Conservation (phyloP, 2,797 vertebrate genomes). For the Enteromius argenteus region DNA sequence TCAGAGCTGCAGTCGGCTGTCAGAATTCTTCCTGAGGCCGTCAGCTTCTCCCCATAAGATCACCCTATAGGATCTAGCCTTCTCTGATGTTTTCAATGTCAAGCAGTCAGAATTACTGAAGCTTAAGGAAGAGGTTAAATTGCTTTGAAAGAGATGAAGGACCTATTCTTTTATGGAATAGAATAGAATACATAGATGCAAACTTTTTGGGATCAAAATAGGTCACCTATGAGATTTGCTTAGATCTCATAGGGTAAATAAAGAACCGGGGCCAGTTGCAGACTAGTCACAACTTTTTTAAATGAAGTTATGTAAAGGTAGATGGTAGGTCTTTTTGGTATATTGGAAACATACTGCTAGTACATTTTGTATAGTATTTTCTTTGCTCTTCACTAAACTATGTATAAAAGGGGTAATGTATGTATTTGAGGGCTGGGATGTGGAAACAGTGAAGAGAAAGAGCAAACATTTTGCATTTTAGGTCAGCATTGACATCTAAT, state of each 20-base stretch:
- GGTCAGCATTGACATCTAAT: no score
- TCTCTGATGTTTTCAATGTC: conserved; percentile 32
- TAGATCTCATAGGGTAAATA: no score
- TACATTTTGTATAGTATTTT: no score
- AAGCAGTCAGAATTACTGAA: conserved; percentile 21
- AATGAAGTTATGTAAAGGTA: no score
- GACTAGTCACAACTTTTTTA: no score
- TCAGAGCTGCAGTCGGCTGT: conserved; percentile 25
- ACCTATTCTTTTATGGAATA: neutral
- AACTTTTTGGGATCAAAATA: no score
- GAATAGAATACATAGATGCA: neutral
- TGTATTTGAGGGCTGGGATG: neutral
- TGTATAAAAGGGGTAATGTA: neutral
- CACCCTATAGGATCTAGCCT: conserved; percentile 31
- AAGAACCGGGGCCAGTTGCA: no score
- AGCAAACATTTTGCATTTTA: no score
- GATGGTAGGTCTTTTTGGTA: no score
- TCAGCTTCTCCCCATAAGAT: conserved; percentile 27
- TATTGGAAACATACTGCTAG: no score
- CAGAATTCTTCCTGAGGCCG: conserved; percentile 19
- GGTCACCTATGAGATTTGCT: no score
- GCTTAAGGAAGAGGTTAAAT: conserved; percentile 20
- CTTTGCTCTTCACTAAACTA: neutral
- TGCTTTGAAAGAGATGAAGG: neutral
- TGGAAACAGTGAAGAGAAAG: no score